Percentiles rank a stretch among this genome's conserved stretches.
Conservation (phyloP, 2,113 vertebrate genomes). For the Castor canadensis region DNA sequence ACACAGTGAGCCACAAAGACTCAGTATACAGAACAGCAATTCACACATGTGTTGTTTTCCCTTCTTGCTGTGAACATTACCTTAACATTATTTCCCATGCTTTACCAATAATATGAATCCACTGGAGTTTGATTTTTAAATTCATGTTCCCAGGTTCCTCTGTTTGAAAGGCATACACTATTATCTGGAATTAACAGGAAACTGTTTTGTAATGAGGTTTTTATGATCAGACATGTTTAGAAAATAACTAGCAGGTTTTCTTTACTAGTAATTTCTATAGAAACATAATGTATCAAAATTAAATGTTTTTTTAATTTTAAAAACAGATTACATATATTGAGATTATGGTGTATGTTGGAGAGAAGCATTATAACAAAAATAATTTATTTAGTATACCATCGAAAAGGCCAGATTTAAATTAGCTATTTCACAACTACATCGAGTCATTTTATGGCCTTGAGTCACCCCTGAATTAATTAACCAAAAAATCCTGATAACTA, state of each 20-base stretch:
- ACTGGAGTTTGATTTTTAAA: background rate
- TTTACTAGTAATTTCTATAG: background rate
- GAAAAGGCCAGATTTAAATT: constrained; percentile 34
- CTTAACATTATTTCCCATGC: background rate
- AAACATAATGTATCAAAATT: background rate
- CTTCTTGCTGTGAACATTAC: background rate
- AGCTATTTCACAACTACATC: constrained; percentile 21
- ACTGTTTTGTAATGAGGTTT: background rate
- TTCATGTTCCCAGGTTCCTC: background rate
- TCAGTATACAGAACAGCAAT: background rate
- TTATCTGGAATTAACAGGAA: background rate
- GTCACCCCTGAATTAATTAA: constrained; percentile 48
- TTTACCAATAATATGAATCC: background rate
- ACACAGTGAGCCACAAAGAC: accelerated
- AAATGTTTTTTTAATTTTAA: background rate
- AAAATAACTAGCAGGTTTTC: background rate
- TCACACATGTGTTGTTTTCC: background rate
- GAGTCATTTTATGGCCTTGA: background rate
- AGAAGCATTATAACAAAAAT: background rate
- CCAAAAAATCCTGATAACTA: background rate
- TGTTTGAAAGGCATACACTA: background rate
- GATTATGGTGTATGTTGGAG: background rate
- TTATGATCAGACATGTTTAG: background rate
- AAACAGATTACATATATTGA: background rate
- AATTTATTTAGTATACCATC: background rate